Base-by-base conservation (phyloP, 2,113 vertebrate species). In the Anarrhichthys ocellatus region DNA sequence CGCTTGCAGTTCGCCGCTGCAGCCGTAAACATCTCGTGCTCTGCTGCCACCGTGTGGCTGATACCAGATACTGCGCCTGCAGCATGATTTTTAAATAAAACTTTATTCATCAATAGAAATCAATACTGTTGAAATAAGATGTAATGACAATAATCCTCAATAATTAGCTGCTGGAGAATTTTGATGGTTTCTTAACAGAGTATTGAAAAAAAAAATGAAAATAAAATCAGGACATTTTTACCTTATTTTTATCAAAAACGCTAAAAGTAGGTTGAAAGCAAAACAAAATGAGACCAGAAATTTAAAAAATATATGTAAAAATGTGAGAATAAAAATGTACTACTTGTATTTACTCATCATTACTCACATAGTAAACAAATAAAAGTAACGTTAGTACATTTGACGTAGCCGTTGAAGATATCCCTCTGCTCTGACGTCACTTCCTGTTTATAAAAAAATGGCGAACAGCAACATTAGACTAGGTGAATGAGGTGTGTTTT, bases 371-470 rank as follows among this genome's bases (percentile, higher is more conserved):
- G 17, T 6, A 56, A 24, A 24, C 1, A 24, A 4, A 56, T 4
- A 56, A 7, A 50, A 50, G 22, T 24, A 50, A 32, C 32, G 32
- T 32, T 32, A 44, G 42, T 24, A 54, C 22, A 56, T 56, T 24
- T n/a, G 9, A 22, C 13, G n/a, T 5, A 13, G 10, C 52, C 6
- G 11, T n/a, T 54, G 52, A 54, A 54, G 52, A 14, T 44, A 1
- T 56, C 11, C 48, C 0, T 1, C 36, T 42, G 2, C 40, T 17
- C 9, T 29, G 36, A 75, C 89, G 62, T 92, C 89, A 93, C 81
- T 80, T 94, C 92, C 94, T 27, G 44, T 9, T 40, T 90, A 87
- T 85, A 94, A 94, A 94, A 94, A 94, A 59, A 95, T 95, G 94
- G 91, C 90, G 89, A 15, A 69, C 65, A 32, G 24, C 64, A 56